These are phyloP conservation scores for Solea solea DNA, from an alignment of 2,113 vertebrate genomes.

Conservation along the genomic window DNA sequence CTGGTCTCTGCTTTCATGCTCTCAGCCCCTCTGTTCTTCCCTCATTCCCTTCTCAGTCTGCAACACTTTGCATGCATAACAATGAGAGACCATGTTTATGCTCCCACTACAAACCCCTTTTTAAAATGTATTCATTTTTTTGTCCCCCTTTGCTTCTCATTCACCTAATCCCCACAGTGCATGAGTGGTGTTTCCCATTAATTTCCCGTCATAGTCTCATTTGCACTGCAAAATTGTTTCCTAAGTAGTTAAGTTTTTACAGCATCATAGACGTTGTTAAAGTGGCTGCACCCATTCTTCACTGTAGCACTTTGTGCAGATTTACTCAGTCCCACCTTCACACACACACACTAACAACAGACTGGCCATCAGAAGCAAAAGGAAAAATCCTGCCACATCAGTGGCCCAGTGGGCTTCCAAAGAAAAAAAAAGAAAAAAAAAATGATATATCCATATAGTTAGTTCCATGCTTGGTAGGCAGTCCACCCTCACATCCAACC, in stretches of 20 bases:
- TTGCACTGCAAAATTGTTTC: neutral
- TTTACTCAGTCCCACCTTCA: no score
- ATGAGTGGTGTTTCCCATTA: neutral
- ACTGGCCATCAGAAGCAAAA: neutral
- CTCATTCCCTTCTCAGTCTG: slow-evolving; percentile 31
- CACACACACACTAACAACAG: neutral
- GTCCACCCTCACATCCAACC: neutral
- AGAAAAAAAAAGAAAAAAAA: no score
- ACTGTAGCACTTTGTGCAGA: neutral
- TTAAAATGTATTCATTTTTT: slow-evolving; percentile 56
- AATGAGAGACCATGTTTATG: slow-evolving; percentile 64
- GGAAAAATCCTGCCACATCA: neutral
- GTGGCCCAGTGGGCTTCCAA: neutral
- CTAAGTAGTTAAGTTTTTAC: neutral
- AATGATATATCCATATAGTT: neutral
- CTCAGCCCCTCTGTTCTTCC: slow-evolving; percentile 16
- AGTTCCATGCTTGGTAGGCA: neutral
- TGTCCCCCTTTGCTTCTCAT: slow-evolving; percentile 36
- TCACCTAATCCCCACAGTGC: slow-evolving; percentile 64
- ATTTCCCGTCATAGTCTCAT: neutral
- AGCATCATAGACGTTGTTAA: neutral
- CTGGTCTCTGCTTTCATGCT: slow-evolving; percentile 6
- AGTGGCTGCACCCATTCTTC: neutral
- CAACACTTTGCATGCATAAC: slow-evolving; percentile 71
- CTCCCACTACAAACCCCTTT: slow-evolving; percentile 62